Evolutionary conservation across 2,113 vertebrate species (phyloP).

Genomic region (Meles meles): DNA sequence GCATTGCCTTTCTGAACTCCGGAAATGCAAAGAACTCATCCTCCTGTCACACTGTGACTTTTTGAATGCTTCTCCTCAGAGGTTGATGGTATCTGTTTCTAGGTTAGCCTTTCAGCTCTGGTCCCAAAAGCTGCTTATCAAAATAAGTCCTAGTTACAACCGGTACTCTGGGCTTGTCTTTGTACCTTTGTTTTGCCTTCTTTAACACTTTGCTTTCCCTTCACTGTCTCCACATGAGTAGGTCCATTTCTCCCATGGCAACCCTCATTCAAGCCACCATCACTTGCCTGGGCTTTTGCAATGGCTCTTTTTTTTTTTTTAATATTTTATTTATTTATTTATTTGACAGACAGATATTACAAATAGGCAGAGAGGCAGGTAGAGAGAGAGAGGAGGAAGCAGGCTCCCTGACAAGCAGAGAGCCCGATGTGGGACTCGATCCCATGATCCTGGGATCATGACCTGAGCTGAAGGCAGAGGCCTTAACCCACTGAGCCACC

Average conservation of each 20-base stretch:
- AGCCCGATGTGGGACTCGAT: too few relatives aligned
- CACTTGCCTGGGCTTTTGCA: not conserved
- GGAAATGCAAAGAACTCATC: not conserved
- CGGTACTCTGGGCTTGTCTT: not conserved
- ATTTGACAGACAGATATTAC: too few relatives aligned
- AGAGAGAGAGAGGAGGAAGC: too few relatives aligned
- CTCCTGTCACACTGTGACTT: not conserved
- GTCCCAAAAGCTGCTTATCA: not conserved
- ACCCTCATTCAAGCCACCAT: not conserved
- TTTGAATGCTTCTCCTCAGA: not conserved
- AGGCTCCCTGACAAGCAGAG: too few relatives aligned
- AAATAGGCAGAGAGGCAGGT: too few relatives aligned
- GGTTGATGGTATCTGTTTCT: not conserved
- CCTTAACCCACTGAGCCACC: too few relatives aligned
- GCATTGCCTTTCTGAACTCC: not conserved
- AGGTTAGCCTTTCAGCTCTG: not conserved
- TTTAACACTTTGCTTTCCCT: not conserved
- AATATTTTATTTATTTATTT: too few relatives aligned
- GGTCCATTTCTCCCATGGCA: not conserved
- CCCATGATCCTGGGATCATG: too few relatives aligned
- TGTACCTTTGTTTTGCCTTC: not conserved
- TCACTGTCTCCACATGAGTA: not conserved
- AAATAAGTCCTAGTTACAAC: not conserved
- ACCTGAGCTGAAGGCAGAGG: too few relatives aligned
- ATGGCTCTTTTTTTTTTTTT: not conserved